phyloP scores from a whole-genome alignment of 1,140 invertebrate species.

The Dolichoris vasculosae region DNA sequence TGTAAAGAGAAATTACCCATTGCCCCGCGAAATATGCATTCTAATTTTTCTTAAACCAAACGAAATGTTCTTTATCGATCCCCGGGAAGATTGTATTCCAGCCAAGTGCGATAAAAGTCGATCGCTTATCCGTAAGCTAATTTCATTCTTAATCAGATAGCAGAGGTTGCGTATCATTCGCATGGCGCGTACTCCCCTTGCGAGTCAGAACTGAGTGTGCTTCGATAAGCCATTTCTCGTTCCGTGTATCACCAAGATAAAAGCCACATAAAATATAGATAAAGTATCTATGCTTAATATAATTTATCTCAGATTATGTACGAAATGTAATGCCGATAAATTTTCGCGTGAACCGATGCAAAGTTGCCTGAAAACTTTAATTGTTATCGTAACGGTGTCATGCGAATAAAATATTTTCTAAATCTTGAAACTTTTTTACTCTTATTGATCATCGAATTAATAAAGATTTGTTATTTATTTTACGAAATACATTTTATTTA shows the following conservation, averaged over 20 bases:
- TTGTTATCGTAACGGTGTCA: neutral
- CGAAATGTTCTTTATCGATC: neutral
- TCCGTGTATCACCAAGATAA: neutral
- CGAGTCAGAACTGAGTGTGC: neutral
- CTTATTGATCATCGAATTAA: neutral
- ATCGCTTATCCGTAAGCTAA: constrained; percentile 5
- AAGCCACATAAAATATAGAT: neutral
- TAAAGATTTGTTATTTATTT: neutral
- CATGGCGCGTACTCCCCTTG: neutral
- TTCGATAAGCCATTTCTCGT: constrained; percentile 12
- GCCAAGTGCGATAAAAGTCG: neutral
- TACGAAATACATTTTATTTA: no score
- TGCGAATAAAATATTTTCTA: neutral
- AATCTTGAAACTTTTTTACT: neutral
- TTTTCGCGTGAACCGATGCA: neutral
- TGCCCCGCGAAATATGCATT: neutral
- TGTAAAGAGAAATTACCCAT: neutral
- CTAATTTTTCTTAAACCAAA: neutral
- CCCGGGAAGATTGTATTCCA: neutral
- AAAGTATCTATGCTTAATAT: constrained; percentile 9
- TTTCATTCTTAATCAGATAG: constrained; percentile 7
- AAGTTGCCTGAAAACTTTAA: neutral
- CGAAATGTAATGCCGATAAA: neutral
- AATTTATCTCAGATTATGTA: neutral
- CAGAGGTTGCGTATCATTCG: neutral